Evolutionary conservation across 2,113 vertebrate species (phyloP).

Genomic region (Hydrolagus affinis): DNA sequence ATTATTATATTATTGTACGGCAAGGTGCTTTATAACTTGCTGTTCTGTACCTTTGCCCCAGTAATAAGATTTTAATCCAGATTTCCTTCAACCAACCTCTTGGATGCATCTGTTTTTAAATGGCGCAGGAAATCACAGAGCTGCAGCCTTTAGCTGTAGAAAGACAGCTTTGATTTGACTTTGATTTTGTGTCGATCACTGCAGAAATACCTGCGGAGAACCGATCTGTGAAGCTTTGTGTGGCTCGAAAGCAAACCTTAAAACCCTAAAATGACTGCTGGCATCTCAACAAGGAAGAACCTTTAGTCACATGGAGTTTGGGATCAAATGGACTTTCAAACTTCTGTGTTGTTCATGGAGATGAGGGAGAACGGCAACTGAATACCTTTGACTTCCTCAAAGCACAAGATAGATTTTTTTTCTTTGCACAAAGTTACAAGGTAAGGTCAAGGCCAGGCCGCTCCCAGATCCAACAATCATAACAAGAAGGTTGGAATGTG

Average conservation of each 20-base stretch:
- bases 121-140: not conserved
- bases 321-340: not conserved
- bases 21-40: no score
- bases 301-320: not conserved
- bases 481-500: not conserved
- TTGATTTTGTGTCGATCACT: not conserved
- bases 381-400: not conserved
- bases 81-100: not conserved
- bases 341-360: not conserved
- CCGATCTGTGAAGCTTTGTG: not conserved
- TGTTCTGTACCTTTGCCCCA: no score
- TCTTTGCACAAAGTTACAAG: not conserved
- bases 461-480: not conserved
- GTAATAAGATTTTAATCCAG: not conserved
- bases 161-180: conserved; percentile 4
- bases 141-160: not conserved
- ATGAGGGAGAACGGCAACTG: not conserved
- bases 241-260: not conserved
- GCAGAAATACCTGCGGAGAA: not conserved
- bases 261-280: not conserved
- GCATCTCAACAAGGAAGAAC: not conserved
- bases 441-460: not conserved
- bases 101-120: not conserved
- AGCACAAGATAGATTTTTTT: not conserved
- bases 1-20: no score